A percentile compares a stretch with the other conserved stretches of the same genome.
phyloP scores from a whole-genome alignment of 1,140 invertebrate species.

The Heliconius eleuchia region DNA sequence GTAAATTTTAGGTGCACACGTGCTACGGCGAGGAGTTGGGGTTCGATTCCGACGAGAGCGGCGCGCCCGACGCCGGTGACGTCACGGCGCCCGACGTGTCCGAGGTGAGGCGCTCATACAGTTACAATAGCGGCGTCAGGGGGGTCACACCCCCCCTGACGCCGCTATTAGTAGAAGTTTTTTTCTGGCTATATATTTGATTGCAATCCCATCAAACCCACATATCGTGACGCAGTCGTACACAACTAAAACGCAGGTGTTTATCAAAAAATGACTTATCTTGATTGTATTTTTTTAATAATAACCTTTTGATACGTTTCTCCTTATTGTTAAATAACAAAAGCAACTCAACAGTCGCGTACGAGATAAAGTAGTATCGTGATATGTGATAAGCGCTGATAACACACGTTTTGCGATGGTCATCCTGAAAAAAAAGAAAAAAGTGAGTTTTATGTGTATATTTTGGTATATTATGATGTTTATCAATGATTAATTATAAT shows the following conservation, averaged over 20 bases:
- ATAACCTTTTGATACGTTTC: not conserved
- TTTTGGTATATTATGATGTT: not conserved
- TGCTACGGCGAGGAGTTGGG: slow-evolving; percentile 96
- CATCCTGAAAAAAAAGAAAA: slow-evolving; percentile 8
- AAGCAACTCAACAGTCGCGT: not conserved
- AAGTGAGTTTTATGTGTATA: not conserved
- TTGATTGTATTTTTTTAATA: not conserved
- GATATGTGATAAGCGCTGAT: not conserved
- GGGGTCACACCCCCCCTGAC: not conserved
- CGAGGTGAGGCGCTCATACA: slow-evolving; percentile 36
- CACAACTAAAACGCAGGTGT: not conserved
- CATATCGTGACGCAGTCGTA: too few relatives aligned
- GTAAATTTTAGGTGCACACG: slow-evolving; percentile 87
- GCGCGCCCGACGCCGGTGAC: not conserved
- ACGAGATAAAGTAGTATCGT: not conserved
- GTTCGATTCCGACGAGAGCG: slow-evolving; percentile 91
- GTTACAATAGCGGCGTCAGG: not conserved
- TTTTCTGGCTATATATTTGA: too few relatives aligned
- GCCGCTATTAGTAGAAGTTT: too few relatives aligned
- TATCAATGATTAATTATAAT: too few relatives aligned
- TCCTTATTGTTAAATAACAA: not conserved
- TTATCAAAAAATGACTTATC: not conserved
- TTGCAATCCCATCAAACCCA: too few relatives aligned
- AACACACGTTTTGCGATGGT: not conserved
- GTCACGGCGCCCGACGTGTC: slow-evolving; percentile 82